A percentile compares a stretch with the other conserved stretches of the same genome.
Evolutionary conservation across 2,113 vertebrate genomes (phyloP).

Genomic region (Perca flavescens): DNA sequence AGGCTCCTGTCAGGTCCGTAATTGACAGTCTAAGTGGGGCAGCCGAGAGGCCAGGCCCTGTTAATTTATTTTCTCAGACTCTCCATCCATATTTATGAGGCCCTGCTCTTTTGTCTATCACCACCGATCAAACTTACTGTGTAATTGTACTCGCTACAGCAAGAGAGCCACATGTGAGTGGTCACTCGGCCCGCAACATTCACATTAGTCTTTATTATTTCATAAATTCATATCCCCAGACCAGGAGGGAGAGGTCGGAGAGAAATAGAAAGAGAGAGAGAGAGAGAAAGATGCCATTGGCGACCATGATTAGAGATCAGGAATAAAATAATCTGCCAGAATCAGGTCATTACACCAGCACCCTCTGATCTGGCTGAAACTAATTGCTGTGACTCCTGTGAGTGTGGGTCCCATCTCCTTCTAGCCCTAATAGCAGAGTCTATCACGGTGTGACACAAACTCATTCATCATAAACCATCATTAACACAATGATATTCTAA

Average conservation of each 20-base stretch:
- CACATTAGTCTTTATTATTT: conserved; percentile 82
- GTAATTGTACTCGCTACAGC: conserved; percentile 83
- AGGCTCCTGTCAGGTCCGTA: conserved; percentile 90
- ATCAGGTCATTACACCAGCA: conserved; percentile 75
- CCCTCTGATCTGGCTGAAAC: conserved; percentile 74
- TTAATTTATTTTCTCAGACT: conserved; percentile 97
- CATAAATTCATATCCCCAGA: conserved; percentile 73
- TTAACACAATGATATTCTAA: conserved; percentile 66
- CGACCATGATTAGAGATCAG: conserved; percentile 62
- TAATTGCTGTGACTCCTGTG: conserved; percentile 72
- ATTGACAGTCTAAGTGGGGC: conserved; percentile 97
- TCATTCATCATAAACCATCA: conserved; percentile 73
- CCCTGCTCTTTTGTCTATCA: conserved; percentile 98
- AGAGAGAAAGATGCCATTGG: conserved; percentile 56
- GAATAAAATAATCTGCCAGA: conserved; percentile 72
- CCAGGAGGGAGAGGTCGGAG: conserved; percentile 19
- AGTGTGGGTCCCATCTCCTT: conserved; percentile 61
- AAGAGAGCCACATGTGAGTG: conserved; percentile 80
- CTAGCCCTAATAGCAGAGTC: conserved; percentile 62
- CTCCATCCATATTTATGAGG: conserved; percentile 96
- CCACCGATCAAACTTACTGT: conserved; percentile 87
- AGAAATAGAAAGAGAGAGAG: conserved; percentile 19
- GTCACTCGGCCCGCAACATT: conserved; percentile 74
- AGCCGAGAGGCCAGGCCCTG: conserved; percentile 91
- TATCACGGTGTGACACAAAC: conserved; percentile 58